A percentile compares a stretch with the other conserved stretches of the same genome.
Conservation (phyloP, 2,113 vertebrate species). For the Pseudorhombus dupliciocellatus region DNA sequence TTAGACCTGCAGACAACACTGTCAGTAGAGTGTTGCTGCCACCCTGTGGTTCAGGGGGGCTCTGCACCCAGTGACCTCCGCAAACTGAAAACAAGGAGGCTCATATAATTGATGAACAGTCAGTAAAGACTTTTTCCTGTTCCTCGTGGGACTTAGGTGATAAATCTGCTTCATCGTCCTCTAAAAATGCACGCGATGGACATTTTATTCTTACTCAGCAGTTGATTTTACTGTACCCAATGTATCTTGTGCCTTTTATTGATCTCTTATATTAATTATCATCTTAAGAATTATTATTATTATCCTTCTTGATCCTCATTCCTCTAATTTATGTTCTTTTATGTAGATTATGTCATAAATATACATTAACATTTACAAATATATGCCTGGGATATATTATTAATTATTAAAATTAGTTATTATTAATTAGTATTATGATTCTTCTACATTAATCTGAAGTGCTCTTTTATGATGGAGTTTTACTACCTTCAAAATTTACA, state of each 20-base stretch:
- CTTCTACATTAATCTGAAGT: neutral
- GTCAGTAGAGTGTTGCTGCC: slow-evolving; percentile 37
- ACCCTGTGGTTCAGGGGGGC: slow-evolving; percentile 40
- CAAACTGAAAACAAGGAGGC: neutral
- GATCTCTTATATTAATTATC: neutral
- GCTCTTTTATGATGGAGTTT: neutral
- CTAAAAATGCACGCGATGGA: neutral
- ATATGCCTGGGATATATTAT: neutral
- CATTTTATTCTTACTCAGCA: neutral
- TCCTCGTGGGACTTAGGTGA: neutral
- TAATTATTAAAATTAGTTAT: no score
- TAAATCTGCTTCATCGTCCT: neutral
- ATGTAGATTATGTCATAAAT: neutral
- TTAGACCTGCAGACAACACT: neutral
- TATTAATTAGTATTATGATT: neutral
- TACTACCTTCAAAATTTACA: neutral
- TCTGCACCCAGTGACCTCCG: neutral
- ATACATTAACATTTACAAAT: neutral
- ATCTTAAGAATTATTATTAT: neutral
- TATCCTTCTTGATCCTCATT: neutral
- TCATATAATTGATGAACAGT: neutral
- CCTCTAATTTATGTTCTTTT: neutral
- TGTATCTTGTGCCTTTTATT: neutral
- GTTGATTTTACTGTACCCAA: neutral
- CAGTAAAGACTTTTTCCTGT: neutral